Percentiles rank a stretch among this genome's conserved stretches.
Evolutionary conservation across 2,113 vertebrate genomes (phyloP).

Genomic region (Bubo bubo): DNA sequence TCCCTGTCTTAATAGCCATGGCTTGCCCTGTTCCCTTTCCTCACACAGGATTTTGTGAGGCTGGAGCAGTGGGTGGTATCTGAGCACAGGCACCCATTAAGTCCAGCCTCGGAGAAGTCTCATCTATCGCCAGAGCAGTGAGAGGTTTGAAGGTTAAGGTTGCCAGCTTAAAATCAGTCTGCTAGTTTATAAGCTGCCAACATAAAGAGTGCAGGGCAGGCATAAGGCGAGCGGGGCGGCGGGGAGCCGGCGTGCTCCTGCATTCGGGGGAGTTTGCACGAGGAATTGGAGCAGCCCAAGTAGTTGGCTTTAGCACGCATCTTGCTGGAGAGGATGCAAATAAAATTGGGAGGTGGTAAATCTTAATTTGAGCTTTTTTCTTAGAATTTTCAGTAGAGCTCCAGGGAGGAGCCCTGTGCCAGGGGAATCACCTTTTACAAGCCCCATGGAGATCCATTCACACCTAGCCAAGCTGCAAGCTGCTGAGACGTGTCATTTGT

Average conservation of each 20-base stretch:
- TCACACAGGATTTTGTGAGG: not conserved
- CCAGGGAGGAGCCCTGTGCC: not conserved
- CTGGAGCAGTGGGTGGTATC: not conserved
- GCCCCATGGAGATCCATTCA: not conserved
- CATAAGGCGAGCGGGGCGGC: accelerated
- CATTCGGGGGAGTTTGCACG: accelerated
- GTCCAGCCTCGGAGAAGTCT: not conserved
- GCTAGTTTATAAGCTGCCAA: slow-evolving; percentile 35
- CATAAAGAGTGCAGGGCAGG: not conserved
- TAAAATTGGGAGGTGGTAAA: not conserved
- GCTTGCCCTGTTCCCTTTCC: not conserved
- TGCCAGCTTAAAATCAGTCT: slow-evolving; percentile 27
- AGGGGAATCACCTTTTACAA: not conserved
- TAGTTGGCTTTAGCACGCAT: accelerated
- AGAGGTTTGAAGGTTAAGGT: not conserved
- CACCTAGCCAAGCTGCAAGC: not conserved
- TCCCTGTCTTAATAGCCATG: not conserved
- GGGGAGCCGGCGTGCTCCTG: not conserved
- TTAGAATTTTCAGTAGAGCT: not conserved
- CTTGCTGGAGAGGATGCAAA: not conserved
- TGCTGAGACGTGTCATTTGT: not conserved
- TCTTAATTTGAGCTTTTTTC: not conserved
- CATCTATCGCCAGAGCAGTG: not conserved
- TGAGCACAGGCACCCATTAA: not conserved
- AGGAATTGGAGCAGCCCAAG: accelerated